phyloP scores from a whole-genome alignment of 2,888 invertebrate genomes.

The Hypolimnas misippus region DNA sequence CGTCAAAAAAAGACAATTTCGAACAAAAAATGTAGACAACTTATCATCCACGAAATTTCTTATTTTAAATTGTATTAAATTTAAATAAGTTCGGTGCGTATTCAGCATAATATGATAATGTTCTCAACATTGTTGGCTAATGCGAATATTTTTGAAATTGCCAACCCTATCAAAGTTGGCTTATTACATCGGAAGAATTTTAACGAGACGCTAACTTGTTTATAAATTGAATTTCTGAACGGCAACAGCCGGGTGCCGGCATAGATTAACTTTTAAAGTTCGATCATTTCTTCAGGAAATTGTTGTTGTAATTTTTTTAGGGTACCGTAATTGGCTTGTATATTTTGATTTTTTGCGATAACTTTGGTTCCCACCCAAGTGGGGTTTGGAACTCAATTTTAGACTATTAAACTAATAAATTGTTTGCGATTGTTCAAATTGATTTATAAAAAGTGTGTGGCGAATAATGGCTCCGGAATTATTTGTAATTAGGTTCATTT shows the following conservation, averaged over 20 bases:
- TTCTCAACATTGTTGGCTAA: neutral
- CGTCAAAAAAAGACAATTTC: no score
- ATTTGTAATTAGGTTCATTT: slow-evolving; percentile 7
- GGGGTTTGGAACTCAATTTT: slow-evolving; percentile 18
- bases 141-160: slow-evolving; percentile 18
- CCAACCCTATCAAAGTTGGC: slow-evolving; percentile 53
- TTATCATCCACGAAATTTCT: no score
- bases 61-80: no score
- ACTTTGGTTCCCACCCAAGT: slow-evolving; percentile 36
- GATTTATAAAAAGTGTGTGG: neutral
- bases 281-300: slow-evolving; percentile 69
- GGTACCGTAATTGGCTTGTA: slow-evolving; percentile 44
- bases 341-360: slow-evolving; percentile 32
- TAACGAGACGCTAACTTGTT: slow-evolving; percentile 82
- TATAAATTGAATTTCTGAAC: slow-evolving; percentile 79
- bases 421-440: slow-evolving; percentile 5
- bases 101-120: neutral
- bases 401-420: slow-evolving; percentile 15
- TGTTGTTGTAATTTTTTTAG: slow-evolving; percentile 56
- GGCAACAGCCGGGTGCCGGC: slow-evolving; percentile 73
- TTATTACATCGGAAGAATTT: slow-evolving; percentile 80
- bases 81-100: no score
- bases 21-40: no score
- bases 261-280: slow-evolving; percentile 80
- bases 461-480: slow-evolving; percentile 20